Evolutionary conservation across 2,888 invertebrate species (phyloP).

Genomic region (Globia sparganii): DNA sequence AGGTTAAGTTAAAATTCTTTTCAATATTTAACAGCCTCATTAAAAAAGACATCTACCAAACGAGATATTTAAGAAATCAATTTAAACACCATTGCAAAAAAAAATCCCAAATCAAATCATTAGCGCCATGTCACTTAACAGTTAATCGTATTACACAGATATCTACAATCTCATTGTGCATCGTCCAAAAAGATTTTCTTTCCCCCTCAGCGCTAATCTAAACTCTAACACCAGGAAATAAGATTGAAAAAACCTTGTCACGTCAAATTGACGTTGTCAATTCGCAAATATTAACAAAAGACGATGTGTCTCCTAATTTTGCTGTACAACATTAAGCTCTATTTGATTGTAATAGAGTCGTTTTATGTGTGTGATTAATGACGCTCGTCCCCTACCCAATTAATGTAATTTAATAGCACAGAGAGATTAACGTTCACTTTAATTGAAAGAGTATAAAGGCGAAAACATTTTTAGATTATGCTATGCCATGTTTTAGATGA

Average conservation of each 20-base stretch:
- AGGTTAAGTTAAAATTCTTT: neutral
- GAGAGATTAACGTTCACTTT: constrained; percentile 86
- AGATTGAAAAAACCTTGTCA: constrained; percentile 65
- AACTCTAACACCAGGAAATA: constrained; percentile 68
- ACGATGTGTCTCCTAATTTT: constrained; percentile 67
- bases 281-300: constrained; percentile 86
- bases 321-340: constrained; percentile 71
- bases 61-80: constrained; percentile 40
- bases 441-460: constrained; percentile 87
- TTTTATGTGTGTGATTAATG: constrained; percentile 62
- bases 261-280: constrained; percentile 74
- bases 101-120: constrained; percentile 84
- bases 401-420: constrained; percentile 89
- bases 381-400: constrained; percentile 83
- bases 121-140: constrained; percentile 87
- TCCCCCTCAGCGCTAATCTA: constrained; percentile 42
- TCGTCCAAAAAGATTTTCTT: constrained; percentile 72
- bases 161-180: constrained; percentile 87
- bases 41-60: neutral
- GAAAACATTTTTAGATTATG: constrained; percentile 55
- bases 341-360: constrained; percentile 65
- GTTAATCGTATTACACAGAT: constrained; percentile 88
- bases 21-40: neutral
- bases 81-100: constrained; percentile 65
- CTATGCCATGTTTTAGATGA: constrained; percentile 27